Base-by-base conservation (phyloP, 2,888 invertebrate genomes). In the Pachymerium ferrugineum region DNA sequence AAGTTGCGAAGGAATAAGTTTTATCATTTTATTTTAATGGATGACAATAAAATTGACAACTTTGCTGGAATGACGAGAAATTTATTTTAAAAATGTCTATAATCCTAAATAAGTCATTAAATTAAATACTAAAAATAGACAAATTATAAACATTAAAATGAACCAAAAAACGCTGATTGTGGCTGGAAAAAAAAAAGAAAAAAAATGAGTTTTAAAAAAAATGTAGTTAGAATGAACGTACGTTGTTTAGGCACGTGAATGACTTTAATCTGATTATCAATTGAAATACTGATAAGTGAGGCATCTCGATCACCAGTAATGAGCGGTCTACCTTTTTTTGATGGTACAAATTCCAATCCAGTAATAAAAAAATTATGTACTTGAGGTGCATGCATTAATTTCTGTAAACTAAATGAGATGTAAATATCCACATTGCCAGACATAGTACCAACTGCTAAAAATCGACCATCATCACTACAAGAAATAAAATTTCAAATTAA, bases 351-450 rank as follows among this genome's bases (percentile, higher is more conserved):
- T 85, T 93, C 92, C 78, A 99, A 85, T 12, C 96, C 97, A 72
- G 98, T 98, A 77, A 99, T 93, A 85, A 99, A 99, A 89, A 96
- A 95, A 80, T 90, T 91, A 86, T 98, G 97, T 76, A 93, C 94
- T 80, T 88, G 88, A 77, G 88, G 85, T 81, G 96, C 89, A 83
- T 91, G 90, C 79, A 95, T 86, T 77, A 94, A 89, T 79, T 89
- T 88, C 91, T 94, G 93, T 80, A 97, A 86, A 84, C 93, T 97
- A 83, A 94, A 97, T 68, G 94, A 91, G 77, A 94, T 88, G 80
- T 93, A 93, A 78, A 97, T 90, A 77, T 92, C 89, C 14, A 97
- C 92, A 78, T 91, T 92, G 70, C 97, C 97, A 74, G 91, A 92
- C 92, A 97, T 95, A 47, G 94, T 94, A 8, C 97, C 97, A 16